A percentile compares a stretch with the other conserved stretches of the same genome.
Evolutionary conservation across 2,797 vertebrate species (phyloP).

Genomic region (Molossus alvarezi): DNA sequence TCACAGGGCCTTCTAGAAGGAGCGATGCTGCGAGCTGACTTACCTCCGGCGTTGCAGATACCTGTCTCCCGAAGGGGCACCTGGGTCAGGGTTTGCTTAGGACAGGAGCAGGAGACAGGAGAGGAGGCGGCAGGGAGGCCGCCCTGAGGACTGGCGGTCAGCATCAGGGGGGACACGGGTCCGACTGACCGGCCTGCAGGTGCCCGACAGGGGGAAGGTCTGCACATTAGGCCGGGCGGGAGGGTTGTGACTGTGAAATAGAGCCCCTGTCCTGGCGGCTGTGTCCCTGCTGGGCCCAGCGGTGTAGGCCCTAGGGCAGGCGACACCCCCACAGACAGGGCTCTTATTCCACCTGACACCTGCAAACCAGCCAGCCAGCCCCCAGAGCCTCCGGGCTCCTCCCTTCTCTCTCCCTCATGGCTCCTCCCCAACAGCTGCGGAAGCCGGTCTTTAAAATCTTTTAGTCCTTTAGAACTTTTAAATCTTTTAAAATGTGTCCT

Average conservation of each 20-base stretch:
- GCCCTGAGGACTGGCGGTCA: background rate
- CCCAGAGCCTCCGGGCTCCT: background rate
- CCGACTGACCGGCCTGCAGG: background rate
- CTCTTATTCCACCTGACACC: background rate
- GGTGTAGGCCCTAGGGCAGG: background rate
- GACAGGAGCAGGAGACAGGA: background rate
- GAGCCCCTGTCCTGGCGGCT: background rate
- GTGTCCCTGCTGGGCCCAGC: background rate
- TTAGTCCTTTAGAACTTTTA: background rate
- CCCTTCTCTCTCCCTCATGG: too few relatives aligned
- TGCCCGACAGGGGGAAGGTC: background rate
- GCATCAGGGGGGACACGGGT: background rate
- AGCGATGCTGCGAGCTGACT: background rate
- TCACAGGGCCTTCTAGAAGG: background rate
- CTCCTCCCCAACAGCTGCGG: background rate
- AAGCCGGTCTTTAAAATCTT: constrained; percentile 20
- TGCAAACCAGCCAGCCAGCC: background rate
- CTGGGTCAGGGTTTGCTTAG: background rate
- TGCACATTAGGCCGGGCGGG: background rate
- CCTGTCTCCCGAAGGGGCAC: background rate
- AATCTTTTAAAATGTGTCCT: background rate
- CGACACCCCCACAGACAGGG: fast-evolving
- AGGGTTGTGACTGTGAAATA: background rate
- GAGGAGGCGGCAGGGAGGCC: background rate
- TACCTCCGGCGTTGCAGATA: background rate